phyloP scores from a whole-genome alignment of 1,140 invertebrate species.

The Pachyrhynchus sulphureomaculatus region DNA sequence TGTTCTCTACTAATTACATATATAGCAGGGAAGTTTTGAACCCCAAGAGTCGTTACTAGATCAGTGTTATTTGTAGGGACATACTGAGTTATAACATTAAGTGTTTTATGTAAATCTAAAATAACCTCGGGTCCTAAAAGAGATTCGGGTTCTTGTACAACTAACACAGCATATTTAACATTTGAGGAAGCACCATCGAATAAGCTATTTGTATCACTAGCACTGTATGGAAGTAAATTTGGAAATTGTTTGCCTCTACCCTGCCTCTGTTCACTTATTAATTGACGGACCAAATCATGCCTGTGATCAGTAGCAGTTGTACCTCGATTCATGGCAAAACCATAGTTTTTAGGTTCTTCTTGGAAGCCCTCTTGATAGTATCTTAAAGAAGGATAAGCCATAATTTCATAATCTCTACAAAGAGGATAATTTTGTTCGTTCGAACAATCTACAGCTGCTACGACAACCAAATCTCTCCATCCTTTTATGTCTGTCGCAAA shows the following conservation, averaged over 20 bases:
- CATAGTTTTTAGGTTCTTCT: constrained; percentile 58
- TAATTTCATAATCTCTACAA: constrained; percentile 83
- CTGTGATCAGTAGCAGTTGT: constrained; percentile 59
- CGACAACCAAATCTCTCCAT: constrained; percentile 56
- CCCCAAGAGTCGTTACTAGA: constrained; percentile 5
- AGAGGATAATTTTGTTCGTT: constrained; percentile 74
- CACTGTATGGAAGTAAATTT: constrained; percentile 61
- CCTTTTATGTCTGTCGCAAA: constrained; percentile 63
- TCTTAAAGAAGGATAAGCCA: constrained; percentile 80
- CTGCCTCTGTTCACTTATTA: constrained; percentile 62
- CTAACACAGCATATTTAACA: constrained; percentile 57
- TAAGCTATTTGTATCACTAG: constrained; percentile 49
- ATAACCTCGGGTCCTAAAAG: constrained; percentile 61
- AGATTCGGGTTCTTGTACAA: constrained; percentile 62
- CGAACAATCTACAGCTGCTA: constrained; percentile 70
- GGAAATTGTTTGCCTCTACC: constrained; percentile 61
- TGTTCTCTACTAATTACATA: constrained; percentile 6
- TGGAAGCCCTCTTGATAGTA: constrained; percentile 69
- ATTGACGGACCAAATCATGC: constrained; percentile 57
- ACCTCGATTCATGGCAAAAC: constrained; percentile 50
- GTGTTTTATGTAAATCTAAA: constrained; percentile 57
- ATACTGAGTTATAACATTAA: constrained; percentile 10
- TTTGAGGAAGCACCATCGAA: constrained; percentile 46
- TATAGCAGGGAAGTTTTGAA: not conserved
- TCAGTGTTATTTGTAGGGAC: constrained; percentile 16